Conservation (phyloP, 2,113 vertebrate genomes). For the Channa maculata region DNA sequence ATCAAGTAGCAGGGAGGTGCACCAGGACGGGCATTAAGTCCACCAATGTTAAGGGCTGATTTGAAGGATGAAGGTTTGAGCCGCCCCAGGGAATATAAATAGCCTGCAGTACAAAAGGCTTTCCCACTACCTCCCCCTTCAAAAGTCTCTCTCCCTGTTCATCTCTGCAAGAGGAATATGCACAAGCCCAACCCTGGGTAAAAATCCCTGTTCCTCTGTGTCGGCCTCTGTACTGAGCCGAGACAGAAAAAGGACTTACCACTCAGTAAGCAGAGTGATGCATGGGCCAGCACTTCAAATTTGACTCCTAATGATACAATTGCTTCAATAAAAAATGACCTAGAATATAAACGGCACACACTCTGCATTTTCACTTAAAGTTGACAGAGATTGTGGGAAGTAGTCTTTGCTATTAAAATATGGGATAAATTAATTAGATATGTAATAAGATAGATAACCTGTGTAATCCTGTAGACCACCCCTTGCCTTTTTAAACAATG, state of each 20-base stretch:
- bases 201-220: constrained; percentile 46
- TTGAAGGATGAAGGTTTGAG: constrained; percentile 61
- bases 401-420: background rate
- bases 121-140: constrained; percentile 35
- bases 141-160: constrained; percentile 32
- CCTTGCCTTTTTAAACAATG: background rate
- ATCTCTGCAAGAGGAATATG: constrained; percentile 32
- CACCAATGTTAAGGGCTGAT: constrained; percentile 32
- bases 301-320: constrained; percentile 39
- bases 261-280: constrained; percentile 41
- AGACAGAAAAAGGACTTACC: constrained; percentile 36
- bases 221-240: constrained; percentile 15
- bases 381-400: background rate
- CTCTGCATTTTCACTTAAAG: background rate
- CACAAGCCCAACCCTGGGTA: constrained; percentile 46
- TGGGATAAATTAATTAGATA: constrained; percentile 5
- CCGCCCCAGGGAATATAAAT: constrained; percentile 72
- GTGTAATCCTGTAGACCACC: background rate
- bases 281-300: constrained; percentile 33
- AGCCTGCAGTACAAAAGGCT: constrained; percentile 62
- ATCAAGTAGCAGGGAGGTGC: constrained; percentile 67
- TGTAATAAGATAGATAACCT: constrained; percentile 5
- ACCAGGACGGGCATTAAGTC: constrained; percentile 59
- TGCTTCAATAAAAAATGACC: constrained; percentile 46
- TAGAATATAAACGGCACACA: constrained; percentile 10